Evolutionary conservation across 2,888 invertebrate genomes (phyloP).

Genomic region (Aphodius granarius): DNA sequence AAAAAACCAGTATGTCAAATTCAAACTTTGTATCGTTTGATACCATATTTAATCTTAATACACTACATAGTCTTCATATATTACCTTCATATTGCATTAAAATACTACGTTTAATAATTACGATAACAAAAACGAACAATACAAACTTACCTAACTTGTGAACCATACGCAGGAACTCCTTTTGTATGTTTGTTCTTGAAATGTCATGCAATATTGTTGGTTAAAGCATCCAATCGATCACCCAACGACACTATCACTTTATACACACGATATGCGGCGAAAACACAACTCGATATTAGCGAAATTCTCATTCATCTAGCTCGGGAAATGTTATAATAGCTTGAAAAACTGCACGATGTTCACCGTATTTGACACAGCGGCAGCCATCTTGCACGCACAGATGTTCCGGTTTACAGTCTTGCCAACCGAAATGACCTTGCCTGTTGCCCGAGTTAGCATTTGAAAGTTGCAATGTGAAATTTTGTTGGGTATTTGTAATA

Average conservation of each 20-base stretch:
- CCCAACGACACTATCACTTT: background rate
- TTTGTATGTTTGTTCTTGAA: background rate
- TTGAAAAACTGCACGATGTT: background rate
- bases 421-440: slow-evolving; percentile 8
- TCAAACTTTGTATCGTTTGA: too few species aligned
- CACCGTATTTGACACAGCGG: slow-evolving; percentile 8
- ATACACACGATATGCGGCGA: background rate
- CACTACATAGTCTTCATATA: too few species aligned
- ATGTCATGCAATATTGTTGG: background rate
- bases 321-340: background rate
- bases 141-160: background rate
- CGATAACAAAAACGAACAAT: background rate
- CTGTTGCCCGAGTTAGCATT: too few species aligned
- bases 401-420: background rate
- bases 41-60: too few species aligned
- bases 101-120: too few species aligned
- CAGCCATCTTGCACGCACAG: slow-evolving; percentile 13
- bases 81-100: too few species aligned
- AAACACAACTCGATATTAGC: background rate
- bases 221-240: background rate
- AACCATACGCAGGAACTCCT: background rate
- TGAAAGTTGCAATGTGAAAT: too few species aligned
- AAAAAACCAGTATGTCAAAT: too few species aligned
- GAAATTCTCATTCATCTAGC: background rate
- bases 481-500: too few species aligned